Evolutionary conservation across 1,140 invertebrate genomes (phyloP).

Genomic region (Tetramorium alpestre): DNA sequence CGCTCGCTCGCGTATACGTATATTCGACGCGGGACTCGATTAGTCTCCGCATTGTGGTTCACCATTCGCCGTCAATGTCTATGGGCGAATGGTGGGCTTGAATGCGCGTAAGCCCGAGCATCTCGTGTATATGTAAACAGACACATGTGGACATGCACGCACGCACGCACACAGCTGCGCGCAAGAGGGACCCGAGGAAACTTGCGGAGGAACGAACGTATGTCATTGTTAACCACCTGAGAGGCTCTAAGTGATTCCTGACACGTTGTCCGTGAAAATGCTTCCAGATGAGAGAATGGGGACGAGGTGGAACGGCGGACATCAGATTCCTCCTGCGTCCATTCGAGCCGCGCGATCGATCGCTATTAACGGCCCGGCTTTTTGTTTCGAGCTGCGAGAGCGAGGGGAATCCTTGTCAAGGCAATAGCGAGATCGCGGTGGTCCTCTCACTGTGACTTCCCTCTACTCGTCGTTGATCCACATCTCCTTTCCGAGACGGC

Average conservation of each 20-base stretch:
- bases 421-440: constrained; percentile 58
- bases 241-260: constrained; percentile 77
- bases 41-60: constrained; percentile 74
- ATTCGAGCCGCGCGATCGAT: constrained; percentile 60
- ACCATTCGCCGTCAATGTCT: constrained; percentile 65
- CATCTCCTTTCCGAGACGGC: constrained; percentile 14
- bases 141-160: neutral
- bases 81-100: constrained; percentile 53
- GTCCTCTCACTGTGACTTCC: constrained; percentile 41
- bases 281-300: constrained; percentile 61
- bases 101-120: constrained; percentile 45
- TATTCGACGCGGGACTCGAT: constrained; percentile 72
- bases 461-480: constrained; percentile 6
- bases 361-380: constrained; percentile 66
- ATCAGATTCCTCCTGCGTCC: constrained; percentile 15
- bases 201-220: constrained; percentile 60
- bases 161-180: neutral
- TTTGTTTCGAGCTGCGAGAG: constrained; percentile 49
- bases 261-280: constrained; percentile 76
- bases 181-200: constrained; percentile 36
- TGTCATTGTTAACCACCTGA: constrained; percentile 75
- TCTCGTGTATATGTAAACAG: constrained; percentile 31
- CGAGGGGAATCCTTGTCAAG: constrained; percentile 17
- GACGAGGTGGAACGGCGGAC: constrained; percentile 3
- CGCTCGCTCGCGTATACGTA: constrained; percentile 16